Evolutionary conservation across 1,140 invertebrate species (phyloP), one percentile per base, ranked within the genome.

Genomic region (Mesaphorura yosii): DNA sequence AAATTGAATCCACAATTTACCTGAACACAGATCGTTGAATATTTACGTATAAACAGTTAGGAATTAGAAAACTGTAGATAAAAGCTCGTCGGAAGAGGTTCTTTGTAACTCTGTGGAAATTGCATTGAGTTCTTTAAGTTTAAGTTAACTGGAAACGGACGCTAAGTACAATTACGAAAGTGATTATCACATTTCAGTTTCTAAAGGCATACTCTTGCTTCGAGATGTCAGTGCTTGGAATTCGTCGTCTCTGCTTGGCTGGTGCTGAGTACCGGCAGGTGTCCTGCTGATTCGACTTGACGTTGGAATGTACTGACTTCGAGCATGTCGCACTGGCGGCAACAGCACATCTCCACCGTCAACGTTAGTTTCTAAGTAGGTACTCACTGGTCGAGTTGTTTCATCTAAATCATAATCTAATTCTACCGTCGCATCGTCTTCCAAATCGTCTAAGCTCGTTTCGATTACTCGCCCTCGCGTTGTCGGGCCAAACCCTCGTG

Each of bases 111-210:
- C n/a, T n/a, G n/a, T n/a, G n/a, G n/a, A 42, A 42, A 6, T 19
- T 6, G 40, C 6, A 42, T 42, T 42, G n/a, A 42, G n/a, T 37
- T n/a, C 34, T 37, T 12, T 37, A 12, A 12, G n/a, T 37, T 37
- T 42, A 42, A 42, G 7, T 42, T 42, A 19, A 17, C n/a, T n/a
- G n/a, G n/a, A n/a, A n/a, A n/a, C n/a, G n/a, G n/a, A n/a, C n/a
- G n/a, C n/a, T n/a, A n/a, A n/a, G n/a, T n/a, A n/a, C n/a, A n/a
- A n/a, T n/a, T n/a, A n/a, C n/a, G n/a, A n/a, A n/a, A n/a, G n/a
- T n/a, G n/a, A n/a, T n/a, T n/a, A n/a, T n/a, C n/a, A 62, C 60
- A 62, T 62, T 57, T 62, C 60, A 23, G 60, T 62, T 57, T 62
- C 60, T 23, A 62, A 50, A 47, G 60, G 60, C 57, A 62, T 59